These are phyloP conservation scores for Scopus umbretta DNA, from an alignment of 2,113 vertebrate species.

Conservation along the genomic window DNA sequence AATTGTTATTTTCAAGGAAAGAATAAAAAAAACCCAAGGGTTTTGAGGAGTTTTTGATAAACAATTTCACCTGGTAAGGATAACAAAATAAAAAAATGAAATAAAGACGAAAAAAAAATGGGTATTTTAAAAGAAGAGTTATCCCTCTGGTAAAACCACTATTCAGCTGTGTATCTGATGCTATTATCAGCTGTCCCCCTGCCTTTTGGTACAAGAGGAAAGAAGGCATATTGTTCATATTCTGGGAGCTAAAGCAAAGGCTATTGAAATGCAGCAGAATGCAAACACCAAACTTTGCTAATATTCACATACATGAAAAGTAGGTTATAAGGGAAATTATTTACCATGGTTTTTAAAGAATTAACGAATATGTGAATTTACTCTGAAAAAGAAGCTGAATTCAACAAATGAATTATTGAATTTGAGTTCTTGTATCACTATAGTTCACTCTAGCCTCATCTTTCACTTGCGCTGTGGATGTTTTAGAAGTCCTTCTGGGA, in stretches of 20 bases:
- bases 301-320: not conserved
- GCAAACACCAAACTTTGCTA: not conserved
- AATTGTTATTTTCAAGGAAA: not conserved
- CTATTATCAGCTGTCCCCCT: not conserved
- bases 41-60: not conserved
- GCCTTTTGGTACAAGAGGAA: not conserved
- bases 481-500: not conserved
- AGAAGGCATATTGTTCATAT: not conserved
- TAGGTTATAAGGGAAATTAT: not conserved
- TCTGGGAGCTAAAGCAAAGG: not conserved
- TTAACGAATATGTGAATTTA: not conserved
- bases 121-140: not conserved
- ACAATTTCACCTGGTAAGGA: not conserved
- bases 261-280: not conserved
- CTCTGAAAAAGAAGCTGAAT: not conserved
- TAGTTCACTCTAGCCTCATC: not conserved
- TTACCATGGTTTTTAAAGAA: not conserved
- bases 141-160: not conserved
- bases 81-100: not conserved
- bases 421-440: not conserved
- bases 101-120: not conserved
- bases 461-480: not conserved
- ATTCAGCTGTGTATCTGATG: not conserved
- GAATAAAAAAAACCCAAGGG: not conserved
- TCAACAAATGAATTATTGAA: not conserved